phyloP scores from a whole-genome alignment of 2,797 vertebrate genomes.

The Clarias fuscus region DNA sequence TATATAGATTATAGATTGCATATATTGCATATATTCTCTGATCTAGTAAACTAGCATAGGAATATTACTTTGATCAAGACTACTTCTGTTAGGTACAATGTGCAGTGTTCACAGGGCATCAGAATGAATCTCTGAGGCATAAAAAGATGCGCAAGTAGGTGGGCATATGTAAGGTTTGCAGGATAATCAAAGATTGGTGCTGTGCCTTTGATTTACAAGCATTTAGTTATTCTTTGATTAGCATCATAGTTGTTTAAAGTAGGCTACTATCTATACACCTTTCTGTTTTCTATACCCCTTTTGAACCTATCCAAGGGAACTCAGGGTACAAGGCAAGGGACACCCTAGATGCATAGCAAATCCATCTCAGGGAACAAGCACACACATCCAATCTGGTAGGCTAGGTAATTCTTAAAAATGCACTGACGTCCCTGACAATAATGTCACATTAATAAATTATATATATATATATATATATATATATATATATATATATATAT shows the following conservation, averaged over 20 bases:
- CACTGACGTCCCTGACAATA: too few species aligned
- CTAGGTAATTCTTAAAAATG: too few species aligned
- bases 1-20: neutral
- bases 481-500: too few species aligned
- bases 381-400: too few species aligned
- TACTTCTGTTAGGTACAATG: neutral
- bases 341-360: too few species aligned
- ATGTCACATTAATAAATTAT: too few species aligned
- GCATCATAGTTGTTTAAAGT: neutral
- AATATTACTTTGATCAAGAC: neutral
- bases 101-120: neutral
- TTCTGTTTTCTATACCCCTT: too few species aligned
- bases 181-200: neutral
- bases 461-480: too few species aligned
- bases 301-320: too few species aligned
- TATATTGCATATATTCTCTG: neutral
- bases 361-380: too few species aligned
- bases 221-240: neutral
- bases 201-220: neutral
- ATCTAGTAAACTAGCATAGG: neutral
- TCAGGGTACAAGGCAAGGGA: too few species aligned
- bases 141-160: neutral
- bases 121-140: neutral
- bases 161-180: neutral
- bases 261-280: neutral